Percentiles rank a stretch among this genome's conserved stretches.
Conservation (phyloP, 2,888 invertebrate species). For the Galerucella pusilla region DNA sequence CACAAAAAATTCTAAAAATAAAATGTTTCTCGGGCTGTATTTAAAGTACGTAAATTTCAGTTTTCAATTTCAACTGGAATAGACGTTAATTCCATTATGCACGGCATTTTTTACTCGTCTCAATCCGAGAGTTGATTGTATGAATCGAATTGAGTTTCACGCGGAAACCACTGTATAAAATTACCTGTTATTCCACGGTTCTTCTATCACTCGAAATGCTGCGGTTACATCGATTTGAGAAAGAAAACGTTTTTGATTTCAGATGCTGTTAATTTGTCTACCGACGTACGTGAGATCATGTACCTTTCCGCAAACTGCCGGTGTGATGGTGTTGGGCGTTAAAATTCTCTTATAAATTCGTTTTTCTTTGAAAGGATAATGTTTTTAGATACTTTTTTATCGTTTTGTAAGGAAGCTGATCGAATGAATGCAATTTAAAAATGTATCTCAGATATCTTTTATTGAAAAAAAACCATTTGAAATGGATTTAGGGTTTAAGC, state of each 20-base stretch:
- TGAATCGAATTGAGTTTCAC: slow-evolving; percentile 43
- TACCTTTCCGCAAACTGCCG: slow-evolving; percentile 5
- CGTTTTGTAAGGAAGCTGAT: neutral
- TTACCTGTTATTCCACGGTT: slow-evolving; percentile 32
- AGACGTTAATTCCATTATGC: slow-evolving; percentile 24
- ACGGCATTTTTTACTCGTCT: slow-evolving; percentile 15
- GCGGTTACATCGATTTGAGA: slow-evolving; percentile 44
- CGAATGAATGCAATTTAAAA: neutral
- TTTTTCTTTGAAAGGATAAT: neutral
- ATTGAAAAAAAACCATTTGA: too few species aligned
- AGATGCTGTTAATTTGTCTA: slow-evolving; percentile 41
- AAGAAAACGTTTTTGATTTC: slow-evolving; percentile 46
- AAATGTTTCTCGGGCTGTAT: too few species aligned
- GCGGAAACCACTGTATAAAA: slow-evolving; percentile 40
- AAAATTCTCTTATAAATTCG: neutral
- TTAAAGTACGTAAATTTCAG: neutral
- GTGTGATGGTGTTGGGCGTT: neutral
- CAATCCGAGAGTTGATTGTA: slow-evolving; percentile 38
- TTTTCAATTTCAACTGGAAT: neutral
- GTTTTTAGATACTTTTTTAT: neutral
- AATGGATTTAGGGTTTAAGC: too few species aligned
- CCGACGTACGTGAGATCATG: slow-evolving; percentile 41
- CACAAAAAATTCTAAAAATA: too few species aligned
- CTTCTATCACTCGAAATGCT: slow-evolving; percentile 23
- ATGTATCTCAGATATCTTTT: neutral